Percentiles rank a stretch among this genome's conserved stretches.
These are phyloP conservation scores for Myotis pilosus DNA, from an alignment of 2,797 vertebrate genomes.

Conservation along the genomic window DNA sequence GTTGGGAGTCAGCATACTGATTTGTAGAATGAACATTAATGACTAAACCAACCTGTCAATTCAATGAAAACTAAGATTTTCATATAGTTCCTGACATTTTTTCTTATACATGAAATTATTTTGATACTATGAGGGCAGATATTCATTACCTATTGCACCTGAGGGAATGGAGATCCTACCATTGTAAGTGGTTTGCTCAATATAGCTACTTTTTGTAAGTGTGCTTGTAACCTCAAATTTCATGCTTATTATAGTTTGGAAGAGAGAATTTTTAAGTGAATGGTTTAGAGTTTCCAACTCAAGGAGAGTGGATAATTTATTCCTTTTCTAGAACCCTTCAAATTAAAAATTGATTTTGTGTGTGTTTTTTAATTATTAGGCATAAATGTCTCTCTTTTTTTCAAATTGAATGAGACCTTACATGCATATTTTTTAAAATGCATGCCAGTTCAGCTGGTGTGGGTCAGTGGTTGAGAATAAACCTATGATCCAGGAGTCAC, in stretches of 20 bases:
- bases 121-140: neutral
- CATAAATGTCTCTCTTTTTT: neutral
- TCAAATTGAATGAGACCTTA: neutral
- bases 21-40: neutral
- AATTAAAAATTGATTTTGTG: neutral
- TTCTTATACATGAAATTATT: neutral
- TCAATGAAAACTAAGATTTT: neutral
- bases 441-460: neutral
- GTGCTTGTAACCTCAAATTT: neutral
- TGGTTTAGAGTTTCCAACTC: neutral
- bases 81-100: neutral
- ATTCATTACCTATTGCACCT: neutral
- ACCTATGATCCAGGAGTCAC: too few relatives aligned
- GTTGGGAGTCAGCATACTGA: neutral
- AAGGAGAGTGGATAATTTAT: neutral
- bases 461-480: too few relatives aligned
- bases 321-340: neutral
- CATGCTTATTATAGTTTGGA: neutral
- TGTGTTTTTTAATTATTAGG: neutral
- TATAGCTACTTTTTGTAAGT: neutral
- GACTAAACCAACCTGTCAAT: neutral
- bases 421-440: neutral
- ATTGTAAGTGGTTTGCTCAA: neutral
- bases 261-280: conserved; percentile 14
- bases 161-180: neutral